These are phyloP conservation scores for Druceiella hillmani DNA, from an alignment of 2,888 invertebrate species.

Conservation along the genomic window DNA sequence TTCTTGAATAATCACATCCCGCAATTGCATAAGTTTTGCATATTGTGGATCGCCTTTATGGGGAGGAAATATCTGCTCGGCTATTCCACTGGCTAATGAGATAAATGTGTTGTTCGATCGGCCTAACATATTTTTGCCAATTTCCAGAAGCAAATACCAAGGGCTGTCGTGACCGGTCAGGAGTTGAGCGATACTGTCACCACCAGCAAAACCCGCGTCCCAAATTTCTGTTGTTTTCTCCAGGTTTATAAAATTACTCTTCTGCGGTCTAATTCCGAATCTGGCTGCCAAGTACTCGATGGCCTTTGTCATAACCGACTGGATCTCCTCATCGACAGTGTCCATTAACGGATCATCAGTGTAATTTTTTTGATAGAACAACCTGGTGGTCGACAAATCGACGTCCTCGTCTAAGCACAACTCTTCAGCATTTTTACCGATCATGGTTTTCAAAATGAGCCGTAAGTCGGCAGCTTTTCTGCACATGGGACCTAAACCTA, in stretches of 20 bases:
- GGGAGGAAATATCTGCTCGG: slow-evolving; percentile 57
- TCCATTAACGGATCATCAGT: slow-evolving; percentile 68
- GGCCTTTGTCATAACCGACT: slow-evolving; percentile 57
- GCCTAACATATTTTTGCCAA: slow-evolving; percentile 68
- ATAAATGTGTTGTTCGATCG: slow-evolving; percentile 80
- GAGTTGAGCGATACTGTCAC: slow-evolving; percentile 59
- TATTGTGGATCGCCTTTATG: slow-evolving; percentile 55
- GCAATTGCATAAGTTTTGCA: slow-evolving; percentile 52
- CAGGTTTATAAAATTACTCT: slow-evolving; percentile 54
- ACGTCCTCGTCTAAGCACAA: slow-evolving; percentile 63
- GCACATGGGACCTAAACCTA: slow-evolving; percentile 81
- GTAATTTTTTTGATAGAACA: slow-evolving; percentile 79
- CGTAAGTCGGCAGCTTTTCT: slow-evolving; percentile 79
- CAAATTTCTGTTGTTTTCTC: slow-evolving; percentile 64
- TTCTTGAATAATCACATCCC: slow-evolving; percentile 55
- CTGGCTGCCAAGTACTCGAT: slow-evolving; percentile 52
- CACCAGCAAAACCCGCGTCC: slow-evolving; percentile 67
- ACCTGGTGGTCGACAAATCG: slow-evolving; percentile 59
- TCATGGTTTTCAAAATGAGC: slow-evolving; percentile 69
- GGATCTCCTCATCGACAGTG: slow-evolving; percentile 69
- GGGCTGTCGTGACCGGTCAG: slow-evolving; percentile 58
- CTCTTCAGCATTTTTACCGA: slow-evolving; percentile 53
- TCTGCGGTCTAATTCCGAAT: slow-evolving; percentile 50
- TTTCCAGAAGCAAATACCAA: slow-evolving; percentile 59
- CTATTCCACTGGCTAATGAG: slow-evolving; percentile 63